These are phyloP conservation scores for Rhizoglyphus robini DNA, from an alignment of 1,140 invertebrate genomes.

Conservation along the genomic window DNA sequence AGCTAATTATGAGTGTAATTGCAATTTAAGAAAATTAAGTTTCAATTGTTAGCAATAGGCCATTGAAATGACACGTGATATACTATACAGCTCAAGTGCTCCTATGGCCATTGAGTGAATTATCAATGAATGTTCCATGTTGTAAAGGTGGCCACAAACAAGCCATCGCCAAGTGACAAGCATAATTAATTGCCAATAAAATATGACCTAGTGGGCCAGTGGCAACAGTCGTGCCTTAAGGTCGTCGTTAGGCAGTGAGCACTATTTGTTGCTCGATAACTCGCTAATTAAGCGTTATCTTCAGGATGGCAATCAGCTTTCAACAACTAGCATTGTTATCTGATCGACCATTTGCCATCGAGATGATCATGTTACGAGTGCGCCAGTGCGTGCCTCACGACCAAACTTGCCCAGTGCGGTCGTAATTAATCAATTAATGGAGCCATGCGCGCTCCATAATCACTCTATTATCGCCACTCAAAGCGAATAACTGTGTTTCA, in stretches of 20 bases:
- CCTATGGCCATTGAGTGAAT: no score
- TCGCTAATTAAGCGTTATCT: constrained; percentile 9
- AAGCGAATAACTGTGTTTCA: background rate
- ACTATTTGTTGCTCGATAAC: background rate
- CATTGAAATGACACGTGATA: no score
- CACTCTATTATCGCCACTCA: background rate
- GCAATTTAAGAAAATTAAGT: no score
- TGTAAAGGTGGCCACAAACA: no score
- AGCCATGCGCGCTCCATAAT: background rate
- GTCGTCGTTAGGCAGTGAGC: no score
- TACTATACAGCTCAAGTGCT: no score
- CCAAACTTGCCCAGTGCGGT: background rate
- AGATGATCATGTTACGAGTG: background rate
- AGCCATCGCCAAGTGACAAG: no score
- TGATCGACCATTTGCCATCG: background rate
- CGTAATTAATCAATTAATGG: constrained; percentile 14
- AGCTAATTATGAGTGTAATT: no score
- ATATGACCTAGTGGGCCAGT: background rate
- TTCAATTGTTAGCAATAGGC: no score
- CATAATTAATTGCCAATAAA: no score
- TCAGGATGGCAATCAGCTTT: background rate
- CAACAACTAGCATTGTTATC: background rate
- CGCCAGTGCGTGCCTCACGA: constrained; percentile 3
- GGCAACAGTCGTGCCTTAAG: background rate
- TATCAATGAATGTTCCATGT: no score